Evolutionary conservation across 2,888 invertebrate species (phyloP), one percentile per base, ranked within the genome.

Genomic region (Bombylius discolor): DNA sequence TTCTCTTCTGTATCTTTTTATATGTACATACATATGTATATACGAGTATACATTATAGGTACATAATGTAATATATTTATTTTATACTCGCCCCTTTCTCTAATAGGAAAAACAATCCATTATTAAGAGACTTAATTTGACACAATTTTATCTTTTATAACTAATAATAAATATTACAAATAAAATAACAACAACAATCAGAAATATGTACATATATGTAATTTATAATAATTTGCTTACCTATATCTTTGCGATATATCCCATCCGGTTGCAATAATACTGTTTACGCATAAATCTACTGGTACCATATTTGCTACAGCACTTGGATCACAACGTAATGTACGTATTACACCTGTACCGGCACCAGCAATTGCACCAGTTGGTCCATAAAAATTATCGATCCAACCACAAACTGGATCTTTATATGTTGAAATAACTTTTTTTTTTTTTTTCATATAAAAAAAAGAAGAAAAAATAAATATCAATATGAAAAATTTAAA

Each of bases 371-470:
- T 83, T 47, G 80, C 78, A 0, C 83, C 92, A 8, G 89, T 90
- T 1, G 92, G 89, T 5, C 94, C 94, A 67, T 94, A 94, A 64
- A 89, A 79, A 66, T 92, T 95, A 74, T 93, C 92, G 14, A 91
- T 88, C 92, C 93, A 95, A 2, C 90, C 91, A 60, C 83, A 75
- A 0, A 86, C 73, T 0, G 89, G 89, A 68, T 88, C 87, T 52
- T 79, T 80, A 65, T 85, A 87, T 0, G 87, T 80, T 4, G 82
- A 81, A 57, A 81, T 74, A 12, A 83, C 82, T 82, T 42, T 42
- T 5, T 8, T 42, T 11, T 8, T 42, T 42, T 11, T 4, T 11
- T 42, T 42, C 4, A 42, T 11, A 42, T 42, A 42, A 42, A 42
- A 42, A 42, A 11, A 23, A 23, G 23, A 23, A 42, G 4, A 42